phyloP scores from a whole-genome alignment of 2,888 invertebrate genomes.

The Dichetophora obliterata region DNA sequence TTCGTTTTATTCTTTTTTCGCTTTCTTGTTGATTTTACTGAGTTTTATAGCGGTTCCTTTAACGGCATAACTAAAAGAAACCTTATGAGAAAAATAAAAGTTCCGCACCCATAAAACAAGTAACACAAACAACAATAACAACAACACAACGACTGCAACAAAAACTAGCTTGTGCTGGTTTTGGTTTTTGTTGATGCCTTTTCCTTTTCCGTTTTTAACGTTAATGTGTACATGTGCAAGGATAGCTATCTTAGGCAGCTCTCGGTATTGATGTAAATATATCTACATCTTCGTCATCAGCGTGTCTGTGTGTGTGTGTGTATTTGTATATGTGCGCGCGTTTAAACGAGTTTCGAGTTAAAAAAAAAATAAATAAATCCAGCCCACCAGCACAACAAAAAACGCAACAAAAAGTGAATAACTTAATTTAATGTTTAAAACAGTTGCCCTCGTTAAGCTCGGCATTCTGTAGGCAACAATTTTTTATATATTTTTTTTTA shows the following conservation, averaged over 20 bases:
- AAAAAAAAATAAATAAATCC: no score
- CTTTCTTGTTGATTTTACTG: not conserved
- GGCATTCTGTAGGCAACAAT: no score
- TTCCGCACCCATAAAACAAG: slow-evolving; percentile 26
- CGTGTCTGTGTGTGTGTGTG: no score
- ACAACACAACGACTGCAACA: not conserved
- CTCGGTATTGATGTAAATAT: no score
- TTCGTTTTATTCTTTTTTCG: not conserved
- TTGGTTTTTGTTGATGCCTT: not conserved
- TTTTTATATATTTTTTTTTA: no score
- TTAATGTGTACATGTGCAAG: slow-evolving; percentile 1
- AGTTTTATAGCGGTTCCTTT: not conserved
- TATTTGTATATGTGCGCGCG: no score
- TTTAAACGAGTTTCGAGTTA: no score
- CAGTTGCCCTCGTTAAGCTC: no score
- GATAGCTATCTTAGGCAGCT: not conserved
- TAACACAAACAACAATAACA: slow-evolving; percentile 8
- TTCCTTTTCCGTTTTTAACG: not conserved
- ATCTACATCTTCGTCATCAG: no score
- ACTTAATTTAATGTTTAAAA: no score
- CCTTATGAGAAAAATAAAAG: not conserved
- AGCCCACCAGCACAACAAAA: no score
- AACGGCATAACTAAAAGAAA: not conserved
- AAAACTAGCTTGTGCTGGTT: not conserved
- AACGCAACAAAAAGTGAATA: no score